Base-by-base conservation (phyloP, 2,797 vertebrate genomes). In the Ctenopoma multispine region DNA sequence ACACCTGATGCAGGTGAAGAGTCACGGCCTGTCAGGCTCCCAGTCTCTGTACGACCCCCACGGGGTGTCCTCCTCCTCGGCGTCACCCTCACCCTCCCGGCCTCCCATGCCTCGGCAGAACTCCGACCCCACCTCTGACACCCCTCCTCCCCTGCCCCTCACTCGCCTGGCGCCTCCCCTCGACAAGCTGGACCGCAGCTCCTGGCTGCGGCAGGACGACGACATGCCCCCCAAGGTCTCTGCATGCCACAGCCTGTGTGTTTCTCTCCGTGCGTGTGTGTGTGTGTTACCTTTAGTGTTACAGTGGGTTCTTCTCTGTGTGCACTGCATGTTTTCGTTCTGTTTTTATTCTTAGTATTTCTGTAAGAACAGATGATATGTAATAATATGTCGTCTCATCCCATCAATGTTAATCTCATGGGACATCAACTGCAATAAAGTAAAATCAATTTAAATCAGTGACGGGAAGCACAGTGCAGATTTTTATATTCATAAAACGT, bases 81-180 rank as follows among this genome's bases (percentile, higher is more conserved):
- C 96, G 81, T 96, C 96, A 87, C 95, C 97, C 88, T 95, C 95
- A 83, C 96, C 97, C 87, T 96, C 97, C 90, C 96, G 97, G 68
- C 96, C 96, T 43, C 96, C 97, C 92, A 98, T 99, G 95, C 97
- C 98, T 56, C 96, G 97, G 85, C 97, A 99, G 95, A 99, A 99
- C 94, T 99, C 98, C 13, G 97, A 99, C 92, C 98, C 98, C 93
- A 98, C 98, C 78, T 99, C 98, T 29, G 97, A 99, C 95, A 99
- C 96, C 72, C 97, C 97, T 75, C 89, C 96, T 67, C 95, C 96
- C 87, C 88, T 95, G 78, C 95, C 97, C 86, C 96, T 96, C 69
- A 90, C 97, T 92, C 94, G 96, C 94, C 83, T 96, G 95, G 92
- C 89, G 24, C 92, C 91, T 75, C 92, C 94, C 55, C 93, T 94